A percentile compares a stretch with the other conserved stretches of the same genome.
Evolutionary conservation across 2,797 vertebrate genomes (phyloP).

Genomic region (Phaenicophaeus curvirostris): DNA sequence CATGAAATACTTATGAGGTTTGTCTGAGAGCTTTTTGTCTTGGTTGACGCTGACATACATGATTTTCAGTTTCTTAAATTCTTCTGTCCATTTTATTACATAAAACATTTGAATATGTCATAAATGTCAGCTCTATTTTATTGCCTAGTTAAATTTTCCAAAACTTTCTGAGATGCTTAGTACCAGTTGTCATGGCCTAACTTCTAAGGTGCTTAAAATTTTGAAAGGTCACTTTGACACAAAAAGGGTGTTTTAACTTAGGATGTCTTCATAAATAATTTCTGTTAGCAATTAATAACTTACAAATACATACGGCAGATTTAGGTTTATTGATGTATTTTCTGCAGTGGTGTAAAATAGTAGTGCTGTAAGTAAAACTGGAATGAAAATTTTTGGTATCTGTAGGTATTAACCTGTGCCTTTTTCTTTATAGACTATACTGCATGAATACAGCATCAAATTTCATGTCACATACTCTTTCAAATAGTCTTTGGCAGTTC

Average conservation of each 20-base stretch:
- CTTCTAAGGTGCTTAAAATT: neutral
- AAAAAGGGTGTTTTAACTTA: neutral
- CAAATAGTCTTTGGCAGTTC: constrained; percentile 13
- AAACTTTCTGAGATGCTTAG: neutral
- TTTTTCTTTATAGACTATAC: neutral
- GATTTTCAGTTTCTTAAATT: neutral
- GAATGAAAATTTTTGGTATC: neutral
- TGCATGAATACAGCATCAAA: constrained; percentile 3
- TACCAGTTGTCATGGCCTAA: neutral
- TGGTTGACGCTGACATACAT: neutral
- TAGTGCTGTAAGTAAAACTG: neutral
- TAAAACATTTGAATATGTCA: neutral
- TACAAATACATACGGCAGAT: neutral
- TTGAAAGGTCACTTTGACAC: neutral
- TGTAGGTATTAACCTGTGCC: neutral
- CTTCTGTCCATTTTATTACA: neutral
- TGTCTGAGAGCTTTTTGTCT: neutral
- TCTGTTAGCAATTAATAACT: neutral
- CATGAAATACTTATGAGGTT: neutral
- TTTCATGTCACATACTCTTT: neutral
- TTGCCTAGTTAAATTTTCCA: neutral
- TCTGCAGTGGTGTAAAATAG: neutral
- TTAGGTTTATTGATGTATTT: neutral
- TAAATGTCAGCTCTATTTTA: neutral
- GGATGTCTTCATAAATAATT: neutral